phyloP scores from a whole-genome alignment of 2,797 vertebrate species.

The Protosalanx chinensis region DNA sequence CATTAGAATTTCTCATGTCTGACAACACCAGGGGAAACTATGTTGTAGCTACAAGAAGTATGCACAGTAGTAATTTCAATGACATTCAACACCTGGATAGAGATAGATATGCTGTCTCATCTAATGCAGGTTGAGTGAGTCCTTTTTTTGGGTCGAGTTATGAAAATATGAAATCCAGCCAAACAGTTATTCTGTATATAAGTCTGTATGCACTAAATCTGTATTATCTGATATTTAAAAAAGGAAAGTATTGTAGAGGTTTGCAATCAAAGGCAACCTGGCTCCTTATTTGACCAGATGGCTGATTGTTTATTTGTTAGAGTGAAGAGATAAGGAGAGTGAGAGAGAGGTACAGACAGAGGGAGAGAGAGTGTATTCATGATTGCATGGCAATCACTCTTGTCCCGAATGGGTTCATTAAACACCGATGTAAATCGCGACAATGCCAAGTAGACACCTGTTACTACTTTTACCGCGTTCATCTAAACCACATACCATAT shows the following conservation, averaged over 20 bases:
- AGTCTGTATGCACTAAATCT: not conserved
- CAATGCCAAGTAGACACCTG: constrained; percentile 59
- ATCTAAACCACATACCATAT: constrained; percentile 38
- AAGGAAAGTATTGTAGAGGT: constrained; percentile 30
- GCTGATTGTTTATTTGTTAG: constrained; percentile 65
- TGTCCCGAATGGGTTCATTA: constrained; percentile 61
- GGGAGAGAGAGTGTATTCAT: constrained; percentile 43
- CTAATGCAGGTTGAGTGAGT: not conserved
- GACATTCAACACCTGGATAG: not conserved
- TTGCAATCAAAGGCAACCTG: constrained; percentile 51
- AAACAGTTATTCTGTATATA: constrained; percentile 15
- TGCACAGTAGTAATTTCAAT: not conserved
- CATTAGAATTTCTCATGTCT: constrained; percentile 16
- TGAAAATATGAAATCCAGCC: constrained; percentile 6
- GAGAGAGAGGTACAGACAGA: constrained; percentile 3
- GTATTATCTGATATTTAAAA: not conserved
- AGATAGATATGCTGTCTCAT: not conserved
- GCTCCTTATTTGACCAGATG: constrained; percentile 63
- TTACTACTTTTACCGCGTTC: constrained; percentile 47
- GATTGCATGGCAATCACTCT: constrained; percentile 69
- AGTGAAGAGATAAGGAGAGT: constrained; percentile 15
- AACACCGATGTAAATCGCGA: constrained; percentile 49
- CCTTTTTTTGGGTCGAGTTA: not conserved
- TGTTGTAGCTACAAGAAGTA: constrained; percentile 10
- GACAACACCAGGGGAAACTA: not conserved